phyloP scores from a whole-genome alignment of 2,797 vertebrate genomes.

The Eulemur mongoz region DNA sequence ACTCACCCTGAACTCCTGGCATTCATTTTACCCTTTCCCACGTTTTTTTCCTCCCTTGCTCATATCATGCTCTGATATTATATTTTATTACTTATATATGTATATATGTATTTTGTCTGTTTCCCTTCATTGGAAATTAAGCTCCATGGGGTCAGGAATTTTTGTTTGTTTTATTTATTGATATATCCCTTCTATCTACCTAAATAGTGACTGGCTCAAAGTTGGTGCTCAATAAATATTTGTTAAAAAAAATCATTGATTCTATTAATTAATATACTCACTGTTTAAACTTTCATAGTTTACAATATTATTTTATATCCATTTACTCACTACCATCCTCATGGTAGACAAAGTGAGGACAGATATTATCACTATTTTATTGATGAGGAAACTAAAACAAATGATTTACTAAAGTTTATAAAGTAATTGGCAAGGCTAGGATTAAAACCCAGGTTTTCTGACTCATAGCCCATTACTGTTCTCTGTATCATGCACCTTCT shows the following conservation, averaged over 20 bases:
- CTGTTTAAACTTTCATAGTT: conserved; percentile 6
- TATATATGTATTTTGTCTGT: not conserved
- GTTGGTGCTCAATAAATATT: not conserved
- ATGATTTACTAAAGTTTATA: conserved; percentile 34
- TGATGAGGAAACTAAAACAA: conserved; percentile 27
- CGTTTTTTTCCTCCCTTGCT: conserved; percentile 30
- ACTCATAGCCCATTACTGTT: not conserved
- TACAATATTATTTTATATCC: not conserved
- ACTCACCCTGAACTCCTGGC: not conserved
- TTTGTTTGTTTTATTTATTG: conserved; percentile 22
- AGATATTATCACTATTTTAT: not conserved
- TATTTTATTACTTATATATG: not conserved
- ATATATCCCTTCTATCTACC: not conserved
- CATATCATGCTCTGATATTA: not conserved
- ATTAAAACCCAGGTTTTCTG: conserved; percentile 19
- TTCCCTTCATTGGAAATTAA: not conserved
- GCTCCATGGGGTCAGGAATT: not conserved
- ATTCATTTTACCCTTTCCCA: not conserved
- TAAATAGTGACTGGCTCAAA: not conserved
- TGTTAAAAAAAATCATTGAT: not conserved
- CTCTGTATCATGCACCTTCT: not conserved
- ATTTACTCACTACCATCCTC: conserved; percentile 41
- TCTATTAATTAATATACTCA: not conserved
- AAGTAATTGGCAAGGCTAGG: not conserved
- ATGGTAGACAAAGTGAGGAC: not conserved